Conservation (phyloP, 92 coral and sea anemone species). For the Epizoanthus rinbou region DNA sequence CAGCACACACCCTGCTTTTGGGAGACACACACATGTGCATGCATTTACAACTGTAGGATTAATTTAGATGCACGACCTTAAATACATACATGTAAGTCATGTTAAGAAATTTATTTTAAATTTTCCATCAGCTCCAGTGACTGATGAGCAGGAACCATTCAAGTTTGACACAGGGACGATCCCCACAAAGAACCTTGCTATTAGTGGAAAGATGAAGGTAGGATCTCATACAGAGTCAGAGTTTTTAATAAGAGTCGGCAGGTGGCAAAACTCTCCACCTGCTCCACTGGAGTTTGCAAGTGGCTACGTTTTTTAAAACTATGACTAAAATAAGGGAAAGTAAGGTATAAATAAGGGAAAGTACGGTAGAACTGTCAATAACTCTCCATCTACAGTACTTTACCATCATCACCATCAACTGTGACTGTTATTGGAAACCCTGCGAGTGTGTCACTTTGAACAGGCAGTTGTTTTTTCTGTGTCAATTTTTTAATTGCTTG, state of each 20-base stretch:
- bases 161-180: slow-evolving; percentile 5
- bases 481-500: neutral
- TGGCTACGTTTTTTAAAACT: no score
- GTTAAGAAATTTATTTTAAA: neutral
- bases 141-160: slow-evolving; percentile 32
- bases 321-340: no score
- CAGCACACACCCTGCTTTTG: neutral
- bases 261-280: neutral
- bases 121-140: slow-evolving; percentile 9
- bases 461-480: no score
- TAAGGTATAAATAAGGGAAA: no score
- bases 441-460: no score
- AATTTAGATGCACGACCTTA: neutral
- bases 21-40: neutral
- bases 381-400: no score
- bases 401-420: no score
- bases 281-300: no score
- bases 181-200: neutral
- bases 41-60: neutral
- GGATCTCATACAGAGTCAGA: neutral
- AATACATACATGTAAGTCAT: neutral
- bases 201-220: slow-evolving; percentile 25
- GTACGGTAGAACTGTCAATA: no score
- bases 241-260: neutral
- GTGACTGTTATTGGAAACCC: no score